These are phyloP conservation scores for Ardeotis arabs DNA, from an alignment of 2,113 vertebrate genomes.

Conservation along the genomic window DNA sequence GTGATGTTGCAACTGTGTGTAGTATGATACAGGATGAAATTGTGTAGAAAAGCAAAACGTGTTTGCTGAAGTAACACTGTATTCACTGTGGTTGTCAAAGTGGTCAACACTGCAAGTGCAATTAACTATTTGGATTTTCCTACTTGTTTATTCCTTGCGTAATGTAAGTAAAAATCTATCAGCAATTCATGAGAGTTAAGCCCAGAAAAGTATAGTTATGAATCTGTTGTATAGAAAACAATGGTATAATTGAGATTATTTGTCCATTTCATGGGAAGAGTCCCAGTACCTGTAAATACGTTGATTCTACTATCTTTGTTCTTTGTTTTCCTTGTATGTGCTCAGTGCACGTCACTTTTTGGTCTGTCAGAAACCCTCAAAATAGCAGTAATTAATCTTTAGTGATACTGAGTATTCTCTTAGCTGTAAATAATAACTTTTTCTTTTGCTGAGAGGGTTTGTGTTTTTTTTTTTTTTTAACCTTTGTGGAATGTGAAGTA, in stretches of 20 bases:
- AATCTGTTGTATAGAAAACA: neutral
- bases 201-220: neutral
- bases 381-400: slow-evolving; percentile 42
- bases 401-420: neutral
- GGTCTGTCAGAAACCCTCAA: slow-evolving; percentile 13
- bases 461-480: neutral
- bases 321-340: neutral
- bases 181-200: neutral
- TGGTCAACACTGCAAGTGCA: neutral
- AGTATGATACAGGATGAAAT: neutral
- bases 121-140: neutral
- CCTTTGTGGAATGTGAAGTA: neutral
- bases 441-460: neutral
- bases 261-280: neutral
- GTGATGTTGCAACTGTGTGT: neutral
- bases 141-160: neutral
- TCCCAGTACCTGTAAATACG: neutral
- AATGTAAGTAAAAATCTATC: neutral
- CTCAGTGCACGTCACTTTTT: neutral
- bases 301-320: neutral
- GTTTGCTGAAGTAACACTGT: neutral
- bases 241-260: neutral
- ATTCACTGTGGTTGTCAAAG: neutral
- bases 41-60: neutral
- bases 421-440: slow-evolving; percentile 22